Evolutionary conservation across 2,797 vertebrate genomes (phyloP).

Genomic region (Gymnocypris eckloni): DNA sequence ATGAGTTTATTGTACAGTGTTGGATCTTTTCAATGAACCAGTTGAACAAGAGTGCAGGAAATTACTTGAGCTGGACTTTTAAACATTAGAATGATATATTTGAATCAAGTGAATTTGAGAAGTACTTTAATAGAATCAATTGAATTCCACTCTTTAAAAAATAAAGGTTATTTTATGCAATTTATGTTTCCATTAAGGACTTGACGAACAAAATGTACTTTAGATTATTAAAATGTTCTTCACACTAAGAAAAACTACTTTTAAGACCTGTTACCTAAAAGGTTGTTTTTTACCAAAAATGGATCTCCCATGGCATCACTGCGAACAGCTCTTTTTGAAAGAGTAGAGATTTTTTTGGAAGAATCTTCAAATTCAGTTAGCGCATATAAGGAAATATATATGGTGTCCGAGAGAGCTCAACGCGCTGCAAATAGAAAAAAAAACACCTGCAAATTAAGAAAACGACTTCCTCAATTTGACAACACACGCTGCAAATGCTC

Average conservation of each 20-base stretch:
- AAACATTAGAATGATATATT: not conserved
- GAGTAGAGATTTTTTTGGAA: not conserved
- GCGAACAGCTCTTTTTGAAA: not conserved
- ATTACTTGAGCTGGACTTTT: not conserved
- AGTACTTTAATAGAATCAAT: not conserved
- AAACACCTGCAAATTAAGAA: no score
- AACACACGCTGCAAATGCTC: no score
- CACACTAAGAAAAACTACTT: not conserved
- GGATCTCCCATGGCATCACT: not conserved
- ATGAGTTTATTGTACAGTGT: not conserved
- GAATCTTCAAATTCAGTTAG: not conserved
- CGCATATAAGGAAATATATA: not conserved
- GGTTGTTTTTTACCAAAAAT: not conserved
- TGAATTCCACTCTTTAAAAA: not conserved
- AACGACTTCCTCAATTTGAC: no score
- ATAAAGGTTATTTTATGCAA: not conserved
- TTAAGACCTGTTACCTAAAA: not conserved
- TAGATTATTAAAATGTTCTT: not conserved
- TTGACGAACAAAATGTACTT: not conserved
- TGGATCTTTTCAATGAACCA: no score
- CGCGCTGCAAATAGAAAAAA: no score
- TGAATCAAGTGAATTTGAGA: not conserved
- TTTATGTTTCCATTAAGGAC: not conserved
- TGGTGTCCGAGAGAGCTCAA: no score
- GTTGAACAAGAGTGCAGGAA: not conserved